Percentiles rank a stretch among this genome's conserved stretches.
These are phyloP conservation scores for Hippasteria phrygiana DNA, from an alignment of 53 echinoderm and acorn worm genomes.

Conservation along the genomic window DNA sequence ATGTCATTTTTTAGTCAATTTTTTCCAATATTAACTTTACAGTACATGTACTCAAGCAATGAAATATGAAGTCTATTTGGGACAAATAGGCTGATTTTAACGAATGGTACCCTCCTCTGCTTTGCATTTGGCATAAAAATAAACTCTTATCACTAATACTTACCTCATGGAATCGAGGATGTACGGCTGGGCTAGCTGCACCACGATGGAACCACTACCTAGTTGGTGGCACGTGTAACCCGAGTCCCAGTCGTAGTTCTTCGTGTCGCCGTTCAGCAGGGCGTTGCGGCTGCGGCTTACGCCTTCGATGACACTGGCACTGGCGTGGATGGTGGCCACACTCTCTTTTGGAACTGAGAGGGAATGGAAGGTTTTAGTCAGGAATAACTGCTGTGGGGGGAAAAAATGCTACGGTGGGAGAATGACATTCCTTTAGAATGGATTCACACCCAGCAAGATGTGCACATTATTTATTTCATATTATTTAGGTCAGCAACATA, in stretches of 20 bases:
- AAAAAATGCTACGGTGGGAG: too few relatives aligned
- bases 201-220: constrained; percentile 97
- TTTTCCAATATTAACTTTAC: too few relatives aligned
- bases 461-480: too few relatives aligned
- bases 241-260: constrained; percentile 99
- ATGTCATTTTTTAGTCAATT: too few relatives aligned
- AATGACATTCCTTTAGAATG: too few relatives aligned
- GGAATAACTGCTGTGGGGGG: too few relatives aligned
- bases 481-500: too few relatives aligned
- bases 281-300: constrained; percentile 98
- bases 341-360: constrained; percentile 89
- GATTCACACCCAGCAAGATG: too few relatives aligned
- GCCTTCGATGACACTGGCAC: constrained; percentile 97
- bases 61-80: too few relatives aligned
- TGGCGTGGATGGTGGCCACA: constrained; percentile 91
- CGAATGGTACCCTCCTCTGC: neutral
- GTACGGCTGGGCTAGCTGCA: constrained; percentile 97
- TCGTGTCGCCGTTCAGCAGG: constrained; percentile 96
- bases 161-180: constrained; percentile 92
- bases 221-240: constrained; percentile 99
- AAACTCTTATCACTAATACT: too few relatives aligned
- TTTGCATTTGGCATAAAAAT: too few relatives aligned
- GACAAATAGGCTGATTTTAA: neutral
- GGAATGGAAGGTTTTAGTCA: neutral
- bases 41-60: too few relatives aligned